A percentile compares a stretch with the other conserved stretches of the same genome.
Conservation (phyloP, 2,113 vertebrate genomes). For the Synodontis membranacea region DNA sequence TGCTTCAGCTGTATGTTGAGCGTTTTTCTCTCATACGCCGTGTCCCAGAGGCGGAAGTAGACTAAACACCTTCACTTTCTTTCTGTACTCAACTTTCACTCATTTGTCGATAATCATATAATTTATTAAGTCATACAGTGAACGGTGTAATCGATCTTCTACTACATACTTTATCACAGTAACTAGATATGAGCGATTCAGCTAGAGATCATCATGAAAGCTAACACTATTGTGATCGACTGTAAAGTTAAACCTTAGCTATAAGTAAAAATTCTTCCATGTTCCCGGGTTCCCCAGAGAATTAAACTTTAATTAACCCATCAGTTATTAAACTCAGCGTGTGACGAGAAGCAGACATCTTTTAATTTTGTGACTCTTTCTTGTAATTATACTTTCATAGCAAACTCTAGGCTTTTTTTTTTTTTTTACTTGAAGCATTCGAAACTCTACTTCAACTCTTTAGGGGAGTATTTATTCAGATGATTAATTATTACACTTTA, state of each 20-base stretch:
- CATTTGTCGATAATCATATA: background rate
- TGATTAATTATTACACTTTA: background rate
- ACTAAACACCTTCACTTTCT: background rate
- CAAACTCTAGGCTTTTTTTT: background rate
- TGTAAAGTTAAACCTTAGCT: background rate
- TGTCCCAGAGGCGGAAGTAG: background rate
- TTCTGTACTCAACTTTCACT: background rate
- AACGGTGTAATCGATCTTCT: background rate
- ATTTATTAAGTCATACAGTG: background rate
- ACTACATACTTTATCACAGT: background rate
- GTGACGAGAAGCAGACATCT: background rate
- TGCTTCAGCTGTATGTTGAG: background rate
- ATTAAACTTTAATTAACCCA: background rate
- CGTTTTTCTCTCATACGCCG: background rate
- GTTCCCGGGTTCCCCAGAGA: background rate
- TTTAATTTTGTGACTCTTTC: background rate
- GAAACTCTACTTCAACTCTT: no score
- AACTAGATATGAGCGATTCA: background rate
- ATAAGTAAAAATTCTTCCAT: background rate
- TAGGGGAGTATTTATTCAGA: background rate
- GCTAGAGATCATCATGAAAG: background rate
- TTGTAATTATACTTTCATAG: background rate
- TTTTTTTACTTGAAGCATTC: background rate
- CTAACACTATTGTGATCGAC: background rate
- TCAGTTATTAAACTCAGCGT: background rate